These are phyloP conservation scores for Hephaestus fuliginosus DNA, from an alignment of 2,797 vertebrate species.

Conservation along the genomic window DNA sequence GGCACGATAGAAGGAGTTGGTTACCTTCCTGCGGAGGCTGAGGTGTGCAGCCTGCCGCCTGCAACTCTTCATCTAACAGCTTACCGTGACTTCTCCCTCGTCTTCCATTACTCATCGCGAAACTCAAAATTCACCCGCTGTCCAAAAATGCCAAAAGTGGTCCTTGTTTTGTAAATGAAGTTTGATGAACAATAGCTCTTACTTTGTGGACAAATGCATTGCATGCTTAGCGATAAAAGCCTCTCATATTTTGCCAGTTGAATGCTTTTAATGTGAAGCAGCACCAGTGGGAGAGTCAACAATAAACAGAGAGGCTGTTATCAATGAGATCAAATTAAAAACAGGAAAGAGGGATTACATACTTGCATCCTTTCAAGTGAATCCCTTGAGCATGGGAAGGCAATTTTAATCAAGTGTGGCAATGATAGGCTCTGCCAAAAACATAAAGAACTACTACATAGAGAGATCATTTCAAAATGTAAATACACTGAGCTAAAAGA, in stretches of 20 bases:
- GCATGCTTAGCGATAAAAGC: neutral
- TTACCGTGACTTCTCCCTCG: neutral
- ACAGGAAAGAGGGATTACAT: neutral
- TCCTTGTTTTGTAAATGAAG: neutral
- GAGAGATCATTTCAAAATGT: neutral
- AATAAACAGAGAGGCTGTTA: neutral
- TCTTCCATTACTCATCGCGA: neutral
- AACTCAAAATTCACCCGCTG: too few relatives aligned
- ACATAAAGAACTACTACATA: neutral
- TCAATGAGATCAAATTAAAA: neutral
- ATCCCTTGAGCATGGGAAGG: too few relatives aligned
- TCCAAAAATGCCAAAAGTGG: neutral
- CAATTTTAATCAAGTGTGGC: neutral
- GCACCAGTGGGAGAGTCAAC: neutral
- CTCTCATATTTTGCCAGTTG: neutral
- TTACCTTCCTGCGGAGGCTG: slow-evolving; percentile 10
- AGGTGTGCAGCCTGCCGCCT: slow-evolving; percentile 13
- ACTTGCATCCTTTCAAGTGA: neutral
- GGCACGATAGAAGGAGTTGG: slow-evolving; percentile 24
- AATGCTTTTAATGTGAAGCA: slow-evolving; percentile 17
- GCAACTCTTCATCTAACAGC: neutral
- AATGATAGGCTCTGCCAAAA: neutral
- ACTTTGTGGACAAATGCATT: neutral
- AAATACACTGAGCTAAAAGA: too few relatives aligned
- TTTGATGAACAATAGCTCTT: neutral